Evolutionary conservation across 2,113 vertebrate species (phyloP).

Genomic region (Elaphurus davidianus): DNA sequence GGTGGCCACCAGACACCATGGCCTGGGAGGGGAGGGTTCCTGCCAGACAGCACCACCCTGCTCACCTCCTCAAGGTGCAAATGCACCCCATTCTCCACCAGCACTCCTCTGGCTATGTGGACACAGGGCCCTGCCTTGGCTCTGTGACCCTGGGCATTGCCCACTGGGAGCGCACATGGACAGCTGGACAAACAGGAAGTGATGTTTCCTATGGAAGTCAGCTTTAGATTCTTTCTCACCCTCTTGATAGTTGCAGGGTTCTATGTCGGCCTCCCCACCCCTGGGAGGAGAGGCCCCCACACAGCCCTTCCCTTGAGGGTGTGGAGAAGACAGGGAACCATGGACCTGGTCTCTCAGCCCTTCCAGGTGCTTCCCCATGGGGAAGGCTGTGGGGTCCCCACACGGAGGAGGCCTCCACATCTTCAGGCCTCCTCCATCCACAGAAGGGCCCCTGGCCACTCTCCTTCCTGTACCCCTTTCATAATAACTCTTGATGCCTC

Average conservation of each 20-base stretch:
- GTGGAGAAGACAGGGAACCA: not conserved
- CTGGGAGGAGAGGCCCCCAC: not conserved
- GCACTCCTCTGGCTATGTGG: rapidly evolving
- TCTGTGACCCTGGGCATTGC: too few relatives aligned
- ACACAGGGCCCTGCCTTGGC: not conserved
- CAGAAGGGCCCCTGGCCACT: too few relatives aligned
- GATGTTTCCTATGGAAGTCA: too few relatives aligned
- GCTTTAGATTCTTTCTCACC: too few relatives aligned
- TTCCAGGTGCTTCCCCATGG: not conserved
- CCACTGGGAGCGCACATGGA: rapidly evolving
- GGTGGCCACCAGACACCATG: not conserved
- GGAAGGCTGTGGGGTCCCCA: too few relatives aligned
- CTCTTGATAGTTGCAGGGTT: not conserved
- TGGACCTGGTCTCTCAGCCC: too few relatives aligned
- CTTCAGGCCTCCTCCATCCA: too few relatives aligned
- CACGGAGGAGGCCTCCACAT: too few relatives aligned
- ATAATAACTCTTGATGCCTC: too few relatives aligned
- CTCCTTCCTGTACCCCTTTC: too few relatives aligned
- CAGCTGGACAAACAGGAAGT: too few relatives aligned
- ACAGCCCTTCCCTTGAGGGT: not conserved
- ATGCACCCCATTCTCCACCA: rapidly evolving
- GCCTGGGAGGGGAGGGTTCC: not conserved
- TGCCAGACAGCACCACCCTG: not conserved
- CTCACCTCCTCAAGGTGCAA: too few relatives aligned
- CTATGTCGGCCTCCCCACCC: not conserved